These are phyloP conservation scores for Enteromius fasciolatus DNA, from an alignment of 2,797 vertebrate genomes.

Conservation along the genomic window DNA sequence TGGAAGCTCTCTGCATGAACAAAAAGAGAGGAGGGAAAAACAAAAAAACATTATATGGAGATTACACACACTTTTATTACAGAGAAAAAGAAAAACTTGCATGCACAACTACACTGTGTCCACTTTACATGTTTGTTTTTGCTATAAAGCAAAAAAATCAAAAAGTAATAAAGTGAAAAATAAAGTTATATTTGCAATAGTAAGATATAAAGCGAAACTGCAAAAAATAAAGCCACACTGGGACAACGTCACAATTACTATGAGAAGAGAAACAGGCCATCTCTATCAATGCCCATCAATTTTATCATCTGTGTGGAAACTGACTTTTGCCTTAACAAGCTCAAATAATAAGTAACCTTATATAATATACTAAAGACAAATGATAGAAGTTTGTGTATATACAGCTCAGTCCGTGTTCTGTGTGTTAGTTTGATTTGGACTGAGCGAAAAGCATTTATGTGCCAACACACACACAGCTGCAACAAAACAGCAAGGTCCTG, in stretches of 20 bases:
- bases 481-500: constrained; percentile 32
- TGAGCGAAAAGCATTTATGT: background rate
- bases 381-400: background rate
- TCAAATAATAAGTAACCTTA: background rate
- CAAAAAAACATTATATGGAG: background rate
- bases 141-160: background rate
- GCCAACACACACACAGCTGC: constrained; percentile 27
- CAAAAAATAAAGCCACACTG: background rate
- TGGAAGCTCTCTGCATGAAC: constrained; percentile 82
- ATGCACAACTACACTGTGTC: background rate
- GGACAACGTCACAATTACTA: background rate
- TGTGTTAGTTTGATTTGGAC: constrained; percentile 12
- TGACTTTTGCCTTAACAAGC: background rate
- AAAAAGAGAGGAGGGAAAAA: constrained; percentile 5
- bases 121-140: background rate
- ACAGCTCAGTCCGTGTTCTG: background rate
- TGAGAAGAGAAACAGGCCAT: background rate
- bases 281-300: background rate
- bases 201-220: background rate
- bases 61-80: background rate
- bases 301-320: background rate
- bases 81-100: background rate
- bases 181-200: background rate
- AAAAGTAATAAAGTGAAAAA: background rate
- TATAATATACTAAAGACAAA: constrained; percentile 3